Evolutionary conservation across 2,113 vertebrate species (phyloP), one percentile per base, ranked within the genome.

Genomic region (Cricetomys ansorgei): DNA sequence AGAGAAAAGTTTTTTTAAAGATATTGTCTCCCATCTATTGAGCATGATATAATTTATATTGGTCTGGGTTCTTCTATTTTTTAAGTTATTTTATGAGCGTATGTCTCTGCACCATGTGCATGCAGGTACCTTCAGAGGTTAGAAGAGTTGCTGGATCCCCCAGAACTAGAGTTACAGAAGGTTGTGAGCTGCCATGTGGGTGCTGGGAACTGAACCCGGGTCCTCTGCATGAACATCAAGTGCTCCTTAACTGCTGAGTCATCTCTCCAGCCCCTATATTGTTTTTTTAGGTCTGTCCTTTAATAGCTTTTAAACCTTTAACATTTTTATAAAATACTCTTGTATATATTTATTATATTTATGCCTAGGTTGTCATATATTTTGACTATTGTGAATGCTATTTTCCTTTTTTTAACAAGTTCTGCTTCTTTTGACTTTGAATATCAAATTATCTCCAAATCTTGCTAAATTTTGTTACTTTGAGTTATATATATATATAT

Each of bases 381-480:
- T 85, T 95, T 89, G 79, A 50, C 1, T 92, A 75, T 92, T 67
- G 5, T 55, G 92, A 77, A 65, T 86, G 12, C 37, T 85, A 88
- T 73, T n/a, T 88, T 91, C 73, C 48, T 92, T 93, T 79, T 37
- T 92, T 94, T 79, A 85, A 85, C 34, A 95, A 95, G 86, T 80
- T 53, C 43, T 59, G 3, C 37, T 76, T 85, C n/a, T 87, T 31
- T 80, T 92, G 72, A 62, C 77, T 80, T 95, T 89, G 45, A 72
- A 57, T 55, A 55, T n/a, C n/a, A 70, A 86, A 69, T 94, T 86
- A 89, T 62, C n/a, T n/a, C 75, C 43, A 94, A 45, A 55, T 6
- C 11, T 6, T 80, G 29, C 55, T 67, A 62, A n/a, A 80, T 86
- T 89, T 80, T 53, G 79, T 92, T 94, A 34, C 67, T 86, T 89